A percentile compares a stretch with the other conserved stretches of the same genome.
phyloP scores from a whole-genome alignment of 2,888 invertebrate species.

The Drosophila limbata region DNA sequence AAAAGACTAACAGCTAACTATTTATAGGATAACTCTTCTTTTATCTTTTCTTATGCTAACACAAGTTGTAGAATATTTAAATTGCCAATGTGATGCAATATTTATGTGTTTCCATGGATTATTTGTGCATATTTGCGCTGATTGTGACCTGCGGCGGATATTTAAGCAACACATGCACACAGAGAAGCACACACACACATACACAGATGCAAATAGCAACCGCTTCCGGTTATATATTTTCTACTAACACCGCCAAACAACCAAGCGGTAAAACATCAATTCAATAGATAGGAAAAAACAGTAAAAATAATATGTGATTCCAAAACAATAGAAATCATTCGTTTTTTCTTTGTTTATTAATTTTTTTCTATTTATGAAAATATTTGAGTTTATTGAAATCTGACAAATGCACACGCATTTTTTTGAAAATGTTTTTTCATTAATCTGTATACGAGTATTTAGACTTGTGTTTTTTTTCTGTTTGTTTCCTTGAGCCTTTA shows the following conservation, averaged over 20 bases:
- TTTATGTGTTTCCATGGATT: slow-evolving; percentile 55
- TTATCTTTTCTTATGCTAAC: not conserved
- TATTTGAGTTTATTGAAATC: slow-evolving; percentile 1
- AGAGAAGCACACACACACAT: slow-evolving; percentile 13
- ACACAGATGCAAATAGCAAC: slow-evolving; percentile 26
- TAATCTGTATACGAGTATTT: slow-evolving; percentile 10
- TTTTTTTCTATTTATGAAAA: slow-evolving; percentile 1
- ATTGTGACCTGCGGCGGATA: slow-evolving; percentile 58
- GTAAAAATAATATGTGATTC: slow-evolving; percentile 1
- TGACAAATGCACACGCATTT: slow-evolving; percentile 26
- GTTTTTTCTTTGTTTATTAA: not conserved
- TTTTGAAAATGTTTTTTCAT: slow-evolving; percentile 14
- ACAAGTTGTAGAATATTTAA: slow-evolving; percentile 14
- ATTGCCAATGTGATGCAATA: slow-evolving; percentile 48
- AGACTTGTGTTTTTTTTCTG: slow-evolving; percentile 5
- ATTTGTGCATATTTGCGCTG: slow-evolving; percentile 60
- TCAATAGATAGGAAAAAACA: slow-evolving; percentile 24
- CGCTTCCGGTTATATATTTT: slow-evolving; percentile 62
- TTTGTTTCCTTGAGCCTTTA: slow-evolving; percentile 6
- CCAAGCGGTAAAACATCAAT: slow-evolving; percentile 24
- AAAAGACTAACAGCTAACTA: too few species aligned
- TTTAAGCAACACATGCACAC: slow-evolving; percentile 29
- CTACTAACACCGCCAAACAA: slow-evolving; percentile 31
- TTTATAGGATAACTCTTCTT: not conserved
- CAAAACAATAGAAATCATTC: slow-evolving; percentile 7